Evolutionary conservation across 2,888 invertebrate species (phyloP), one percentile per base, ranked within the genome.

Genomic region (Entomobrya multifasciata): DNA sequence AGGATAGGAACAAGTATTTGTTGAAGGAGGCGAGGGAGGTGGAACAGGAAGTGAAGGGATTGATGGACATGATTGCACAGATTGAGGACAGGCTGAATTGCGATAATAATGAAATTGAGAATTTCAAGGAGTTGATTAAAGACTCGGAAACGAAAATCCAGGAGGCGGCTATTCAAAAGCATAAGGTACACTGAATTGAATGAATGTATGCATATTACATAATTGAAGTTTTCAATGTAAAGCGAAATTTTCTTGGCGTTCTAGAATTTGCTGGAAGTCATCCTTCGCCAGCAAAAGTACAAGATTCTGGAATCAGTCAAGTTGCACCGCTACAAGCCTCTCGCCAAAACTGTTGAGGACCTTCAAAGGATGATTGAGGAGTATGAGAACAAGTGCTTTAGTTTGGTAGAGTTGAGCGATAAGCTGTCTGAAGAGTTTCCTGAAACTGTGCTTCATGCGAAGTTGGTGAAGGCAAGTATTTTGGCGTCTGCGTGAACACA

Each of bases 201-300:
- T n/a, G n/a, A n/a, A n/a, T n/a, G n/a, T n/a, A n/a, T n/a, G n/a
- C n/a, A n/a, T n/a, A n/a, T n/a, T n/a, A n/a, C n/a, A n/a, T n/a
- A n/a, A n/a, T n/a, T n/a, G n/a, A n/a, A n/a, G n/a, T n/a, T n/a
- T n/a, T n/a, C n/a, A n/a, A n/a, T n/a, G n/a, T n/a, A n/a, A n/a
- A n/a, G n/a, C n/a, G n/a, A n/a, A n/a, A n/a, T n/a, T n/a, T n/a
- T n/a, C n/a, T 22, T 57, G 20, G 22, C 5, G 4, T 60, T 67
- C 25, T 17, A 94, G 94, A 94, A 94, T 90, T 92, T 95, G 86
- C 94, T 95, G 91, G 92, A 93, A 82, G 91, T 96, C 22, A 94
- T 96, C 0, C 94, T 95, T 70, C 94, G 95, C 90, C 96, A 97
- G 92, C 94, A 95, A 41, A 95, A 95, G 88, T 94, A 95, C 41